Evolutionary conservation across 2,888 invertebrate species (phyloP), one percentile per base, ranked within the genome.

Genomic region (Acleris cristana): DNA sequence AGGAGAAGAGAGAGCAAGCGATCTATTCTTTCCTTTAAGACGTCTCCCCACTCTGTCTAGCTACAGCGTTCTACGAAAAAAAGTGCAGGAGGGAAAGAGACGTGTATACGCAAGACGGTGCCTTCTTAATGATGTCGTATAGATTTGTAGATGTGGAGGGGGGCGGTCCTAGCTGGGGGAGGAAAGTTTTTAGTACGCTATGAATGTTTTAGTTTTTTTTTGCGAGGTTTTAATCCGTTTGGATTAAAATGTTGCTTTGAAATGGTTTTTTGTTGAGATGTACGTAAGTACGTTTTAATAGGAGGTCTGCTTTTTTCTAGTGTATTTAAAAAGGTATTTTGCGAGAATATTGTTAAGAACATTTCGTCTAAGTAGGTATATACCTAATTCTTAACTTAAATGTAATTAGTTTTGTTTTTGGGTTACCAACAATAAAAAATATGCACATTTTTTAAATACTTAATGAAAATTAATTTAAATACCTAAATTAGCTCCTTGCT

Each of bases 51-150:
- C 88, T 77, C 82, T 73, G 69, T 87, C 82, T 70, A 40, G n/a
- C 75, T 64, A 54, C 69, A 57, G 70, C 57, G 62, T 54, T 64
- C 71, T 66, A 65, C 58, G 71, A 78, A 79, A 66, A 81, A 81
- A 79, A 74, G 71, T 74, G 73, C 72, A 76, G 53, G 86, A 70
- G 75, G 45, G 84, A 91, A 67, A 69, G 83, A 76, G 92, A 88
- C 75, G 72, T 86, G 73, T 84, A 84, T 88, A 83, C 79, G 81
- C 85, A 89, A 91, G 90, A 90, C 82, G 87, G 85, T 78, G 82
- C 82, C 92, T 92, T 91, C 92, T 92, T 92, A 88, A 88, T 90
- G 91, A 88, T 87, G 88, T 88, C 87, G 87, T 91, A 89, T 92
- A 91, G 92, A 92, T 90, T 90, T 88, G 89, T 92, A 88, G 89